phyloP scores from a whole-genome alignment of 2,113 vertebrate species.

The Glaucomys volans region DNA sequence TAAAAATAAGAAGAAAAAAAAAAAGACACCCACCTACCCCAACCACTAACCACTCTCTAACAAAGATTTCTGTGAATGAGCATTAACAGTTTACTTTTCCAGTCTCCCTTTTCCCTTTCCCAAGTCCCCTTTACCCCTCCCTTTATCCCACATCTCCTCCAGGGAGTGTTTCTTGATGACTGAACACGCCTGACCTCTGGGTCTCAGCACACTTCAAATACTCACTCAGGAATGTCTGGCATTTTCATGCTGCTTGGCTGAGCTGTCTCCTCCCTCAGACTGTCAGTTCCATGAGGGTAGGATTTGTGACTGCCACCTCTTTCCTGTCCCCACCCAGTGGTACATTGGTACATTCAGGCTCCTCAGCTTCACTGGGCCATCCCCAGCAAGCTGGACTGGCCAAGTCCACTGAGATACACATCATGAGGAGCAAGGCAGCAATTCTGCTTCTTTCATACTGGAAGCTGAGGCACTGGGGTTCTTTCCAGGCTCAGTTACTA shows the following conservation, averaged over 20 bases:
- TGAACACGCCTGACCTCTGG: not conserved
- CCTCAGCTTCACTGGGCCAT: slow-evolving; percentile 32
- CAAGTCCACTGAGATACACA: slow-evolving; percentile 36
- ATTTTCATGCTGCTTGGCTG: slow-evolving; percentile 35
- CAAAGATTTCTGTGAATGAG: slow-evolving; percentile 11
- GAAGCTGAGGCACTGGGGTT: not conserved
- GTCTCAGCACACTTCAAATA: slow-evolving; percentile 1
- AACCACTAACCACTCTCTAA: slow-evolving; percentile 2
- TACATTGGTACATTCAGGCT: not conserved
- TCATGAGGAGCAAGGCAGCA: slow-evolving; percentile 50
- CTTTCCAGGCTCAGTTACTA: not conserved
- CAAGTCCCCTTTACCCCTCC: not conserved
- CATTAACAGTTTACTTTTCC: slow-evolving; percentile 11
- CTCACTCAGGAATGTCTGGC: slow-evolving; percentile 40
- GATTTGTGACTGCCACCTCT: slow-evolving; percentile 53
- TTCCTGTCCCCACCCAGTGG: slow-evolving; percentile 41
- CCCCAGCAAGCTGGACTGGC: not conserved
- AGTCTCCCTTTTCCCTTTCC: not conserved
- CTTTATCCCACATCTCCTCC: not conserved
- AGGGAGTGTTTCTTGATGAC: slow-evolving; percentile 21
- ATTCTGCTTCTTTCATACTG: slow-evolving; percentile 30
- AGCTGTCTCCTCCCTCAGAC: slow-evolving; percentile 42
- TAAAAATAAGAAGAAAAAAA: slow-evolving; percentile 59
- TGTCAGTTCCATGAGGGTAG: not conserved
- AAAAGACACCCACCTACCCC: slow-evolving; percentile 13